These are phyloP conservation scores for Amiota mariae DNA, from an alignment of 2,888 invertebrate species.

Conservation along the genomic window DNA sequence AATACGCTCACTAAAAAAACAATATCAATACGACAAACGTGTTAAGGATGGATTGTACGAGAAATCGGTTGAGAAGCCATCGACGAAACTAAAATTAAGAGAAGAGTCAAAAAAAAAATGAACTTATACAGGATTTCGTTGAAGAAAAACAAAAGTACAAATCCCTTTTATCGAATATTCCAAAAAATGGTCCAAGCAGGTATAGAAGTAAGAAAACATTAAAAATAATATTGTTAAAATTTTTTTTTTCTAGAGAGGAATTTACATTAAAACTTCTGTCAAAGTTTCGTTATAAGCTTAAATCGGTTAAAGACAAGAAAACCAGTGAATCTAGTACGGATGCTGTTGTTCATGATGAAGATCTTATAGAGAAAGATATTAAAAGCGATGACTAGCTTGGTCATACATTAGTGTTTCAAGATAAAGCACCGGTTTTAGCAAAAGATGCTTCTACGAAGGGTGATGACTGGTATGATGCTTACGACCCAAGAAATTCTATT, in stretches of 20 bases:
- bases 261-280: conserved; percentile 86
- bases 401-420: conserved; percentile 75
- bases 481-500: conserved; percentile 95
- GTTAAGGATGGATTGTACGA: conserved; percentile 74
- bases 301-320: conserved; percentile 78
- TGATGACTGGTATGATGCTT: conserved; percentile 97
- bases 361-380: conserved; percentile 66
- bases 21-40: conserved; percentile 77
- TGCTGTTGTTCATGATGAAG: conserved; percentile 57
- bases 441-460: conserved; percentile 94
- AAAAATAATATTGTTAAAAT: background rate
- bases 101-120: conserved; percentile 72
- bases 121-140: conserved; percentile 76
- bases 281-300: conserved; percentile 87
- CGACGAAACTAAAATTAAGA: conserved; percentile 49
- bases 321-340: conserved; percentile 64
- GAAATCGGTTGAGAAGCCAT: conserved; percentile 71
- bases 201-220: conserved; percentile 52
- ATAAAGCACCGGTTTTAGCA: conserved; percentile 81
- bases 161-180: conserved; percentile 76
- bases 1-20: conserved; percentile 81
- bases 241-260: conserved; percentile 75
- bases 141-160: conserved; percentile 78
- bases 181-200: conserved; percentile 80
- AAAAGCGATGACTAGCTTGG: conserved; percentile 69